These are phyloP conservation scores for Drosophila nigromelanica DNA, from an alignment of 1,140 invertebrate species.

Conservation along the genomic window DNA sequence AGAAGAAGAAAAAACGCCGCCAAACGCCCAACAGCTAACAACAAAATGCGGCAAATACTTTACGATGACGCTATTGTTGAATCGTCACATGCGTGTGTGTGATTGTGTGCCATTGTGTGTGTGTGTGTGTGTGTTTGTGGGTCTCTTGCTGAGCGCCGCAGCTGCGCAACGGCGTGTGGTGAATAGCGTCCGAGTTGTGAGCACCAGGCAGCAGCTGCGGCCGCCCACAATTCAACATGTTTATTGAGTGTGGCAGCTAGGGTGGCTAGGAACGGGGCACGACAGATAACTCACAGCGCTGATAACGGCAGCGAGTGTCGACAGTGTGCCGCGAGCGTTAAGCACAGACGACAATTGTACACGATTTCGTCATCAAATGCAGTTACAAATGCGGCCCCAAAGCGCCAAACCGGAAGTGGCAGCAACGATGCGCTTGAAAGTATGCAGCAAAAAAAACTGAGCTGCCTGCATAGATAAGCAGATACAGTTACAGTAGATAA, in stretches of 20 bases:
- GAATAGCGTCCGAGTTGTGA: slow-evolving; percentile 28
- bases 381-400: slow-evolving; percentile 11
- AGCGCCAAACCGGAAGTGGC: slow-evolving; percentile 27
- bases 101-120: slow-evolving; percentile 4
- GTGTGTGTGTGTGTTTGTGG: slow-evolving; percentile 7
- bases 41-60: slow-evolving; percentile 76
- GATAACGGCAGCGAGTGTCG: slow-evolving; percentile 53
- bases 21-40: slow-evolving; percentile 51
- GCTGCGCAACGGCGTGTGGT: slow-evolving; percentile 63
- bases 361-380: slow-evolving; percentile 59
- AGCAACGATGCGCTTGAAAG: slow-evolving; percentile 28
- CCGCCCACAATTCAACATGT: slow-evolving; percentile 67
- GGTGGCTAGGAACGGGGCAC: background rate
- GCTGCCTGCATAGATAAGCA: slow-evolving; percentile 15
- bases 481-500: slow-evolving; percentile 7
- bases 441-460: slow-evolving; percentile 56
- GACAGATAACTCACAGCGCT: slow-evolving; percentile 34
- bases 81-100: slow-evolving; percentile 20
- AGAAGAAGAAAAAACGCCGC: slow-evolving; percentile 37
- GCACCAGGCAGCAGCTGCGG: background rate
- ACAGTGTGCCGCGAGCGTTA: slow-evolving; percentile 28
- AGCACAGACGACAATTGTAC: slow-evolving; percentile 62
- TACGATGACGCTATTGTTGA: slow-evolving; percentile 79
- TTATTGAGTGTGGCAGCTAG: slow-evolving; percentile 25
- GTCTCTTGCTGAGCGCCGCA: slow-evolving; percentile 36